Evolutionary conservation across 2,113 vertebrate species (phyloP), one percentile per base, ranked within the genome.

Genomic region (Mormyrus iriodes): DNA sequence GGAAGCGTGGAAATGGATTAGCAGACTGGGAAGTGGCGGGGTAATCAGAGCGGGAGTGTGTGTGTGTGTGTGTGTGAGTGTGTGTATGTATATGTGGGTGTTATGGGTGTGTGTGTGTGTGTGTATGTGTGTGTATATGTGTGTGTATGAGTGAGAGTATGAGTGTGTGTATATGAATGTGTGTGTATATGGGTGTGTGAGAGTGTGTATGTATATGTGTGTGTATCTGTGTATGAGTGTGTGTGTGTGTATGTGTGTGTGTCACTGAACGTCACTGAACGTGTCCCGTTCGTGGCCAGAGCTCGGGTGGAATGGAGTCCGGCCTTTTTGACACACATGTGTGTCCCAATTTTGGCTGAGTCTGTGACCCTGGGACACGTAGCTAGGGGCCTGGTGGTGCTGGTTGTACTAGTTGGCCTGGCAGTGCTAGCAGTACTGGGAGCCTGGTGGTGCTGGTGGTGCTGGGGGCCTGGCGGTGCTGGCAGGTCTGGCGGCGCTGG

Each of bases 1-100:
- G 92, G 92, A 90, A 92, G 91, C 90, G 90, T 90, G 93, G 91
- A 92, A 90, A 92, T 93, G 92, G 91, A 94, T 93, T 93, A 93
- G 61, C 87, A 83, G 91, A 87, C 90, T 88, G 90, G 89, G 89
- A 89, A 39, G 88, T 86, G 31, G 48, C 83, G 89, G 35, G 55
- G 89, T 27, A 89, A 52, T 88, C 58, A 90, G 88, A 46, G 65
- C 35, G 48, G 27, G 48, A 13, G 46, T 19, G 8, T 31, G n/a
- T 2, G 1, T n/a, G 61, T 65, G 1, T 61, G 21, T 61, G 55
- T n/a, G 1, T 3, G 51, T 17, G 10, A 86, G 51, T 88, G 61
- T 90, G 10, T 88, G 73, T 58, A 1, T 89, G 27, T 69, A 0
- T n/a, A 35, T 88, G 83, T 88, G n/a, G n/a, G n/a, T n/a, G n/a